Evolutionary conservation across 2,888 invertebrate species (phyloP), one percentile per base, ranked within the genome.

Genomic region (Plebejus melissa): DNA sequence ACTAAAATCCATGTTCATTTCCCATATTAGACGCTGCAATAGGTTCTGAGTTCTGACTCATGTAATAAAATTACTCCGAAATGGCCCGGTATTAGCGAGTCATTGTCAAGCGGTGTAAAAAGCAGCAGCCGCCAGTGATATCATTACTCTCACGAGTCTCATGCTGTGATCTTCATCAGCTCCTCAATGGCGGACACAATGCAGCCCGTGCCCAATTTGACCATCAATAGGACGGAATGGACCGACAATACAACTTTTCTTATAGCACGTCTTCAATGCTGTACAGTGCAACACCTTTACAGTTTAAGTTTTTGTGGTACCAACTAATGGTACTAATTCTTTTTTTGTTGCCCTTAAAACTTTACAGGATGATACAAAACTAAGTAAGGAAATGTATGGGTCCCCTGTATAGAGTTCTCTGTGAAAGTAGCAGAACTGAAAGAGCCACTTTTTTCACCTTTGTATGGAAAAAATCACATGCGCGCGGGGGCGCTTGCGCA

Each of bases 161-260:
- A 80, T 76, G 79, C 80, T 80, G 78, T 76, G 79, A 78, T 78
- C 74, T 78, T 75, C 77, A 77, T 77, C 79, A 75, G 75, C 60
- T 32, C 74, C 36, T 38, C 36, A 70, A 75, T 74, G 71, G 72
- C 77, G 60, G 60, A 76, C 74, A 60, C 60, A 28, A 60, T 9
- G 28, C 28, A 78, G 71, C 58, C 81, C 82, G 80, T 76, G 81
- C 79, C 81, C 86, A 83, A 87, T 87, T 88, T 85, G 81, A 81
- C 78, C 82, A 84, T 84, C 83, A 85, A 86, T 85, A 81, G 81
- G 72, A 28, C 0, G 60, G 60, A 60, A 60, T 28, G 11, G 60
- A 60, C 80, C 28, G 38, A 69, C 75, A 69, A 75, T 75, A 28
- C 38, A n/a, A 36, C 75, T 57, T 22, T 38, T 46, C 36, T 69